phyloP scores from a whole-genome alignment of 2,113 vertebrate genomes.

The Paradoxurus hermaphroditus region DNA sequence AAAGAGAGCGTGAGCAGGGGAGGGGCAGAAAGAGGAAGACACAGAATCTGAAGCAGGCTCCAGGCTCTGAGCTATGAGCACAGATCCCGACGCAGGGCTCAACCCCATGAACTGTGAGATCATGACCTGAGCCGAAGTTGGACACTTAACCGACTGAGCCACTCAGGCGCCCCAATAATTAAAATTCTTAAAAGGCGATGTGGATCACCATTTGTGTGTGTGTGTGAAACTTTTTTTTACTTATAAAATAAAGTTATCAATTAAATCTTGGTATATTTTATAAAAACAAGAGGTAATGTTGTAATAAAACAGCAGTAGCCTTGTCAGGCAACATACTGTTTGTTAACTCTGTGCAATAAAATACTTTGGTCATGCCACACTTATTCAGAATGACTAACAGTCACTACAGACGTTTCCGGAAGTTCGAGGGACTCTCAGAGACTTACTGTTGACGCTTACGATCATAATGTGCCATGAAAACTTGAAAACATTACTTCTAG shows the following conservation, averaged over 20 bases:
- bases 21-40: too few species aligned
- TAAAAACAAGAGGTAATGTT: constrained; percentile 90
- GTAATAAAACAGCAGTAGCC: constrained; percentile 86
- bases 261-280: constrained; percentile 84
- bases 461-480: constrained; percentile 80
- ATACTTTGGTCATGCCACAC: constrained; percentile 80
- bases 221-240: constrained; percentile 81
- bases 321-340: constrained; percentile 81
- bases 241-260: constrained; percentile 81
- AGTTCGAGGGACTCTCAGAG: constrained; percentile 67
- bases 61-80: too few species aligned
- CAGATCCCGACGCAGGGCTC: too few species aligned
- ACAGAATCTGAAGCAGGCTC: too few species aligned
- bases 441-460: constrained; percentile 80
- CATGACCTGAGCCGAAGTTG: too few species aligned
- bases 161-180: background rate
- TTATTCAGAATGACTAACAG: constrained; percentile 78
- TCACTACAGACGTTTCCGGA: constrained; percentile 75
- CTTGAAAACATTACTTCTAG: constrained; percentile 70
- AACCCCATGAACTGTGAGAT: too few species aligned
- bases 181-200: background rate
- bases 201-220: background rate
- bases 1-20: too few species aligned
- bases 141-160: too few species aligned
- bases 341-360: constrained; percentile 86